phyloP scores from a whole-genome alignment of 1,140 invertebrate genomes.

The Pectinophora gossypiella region DNA sequence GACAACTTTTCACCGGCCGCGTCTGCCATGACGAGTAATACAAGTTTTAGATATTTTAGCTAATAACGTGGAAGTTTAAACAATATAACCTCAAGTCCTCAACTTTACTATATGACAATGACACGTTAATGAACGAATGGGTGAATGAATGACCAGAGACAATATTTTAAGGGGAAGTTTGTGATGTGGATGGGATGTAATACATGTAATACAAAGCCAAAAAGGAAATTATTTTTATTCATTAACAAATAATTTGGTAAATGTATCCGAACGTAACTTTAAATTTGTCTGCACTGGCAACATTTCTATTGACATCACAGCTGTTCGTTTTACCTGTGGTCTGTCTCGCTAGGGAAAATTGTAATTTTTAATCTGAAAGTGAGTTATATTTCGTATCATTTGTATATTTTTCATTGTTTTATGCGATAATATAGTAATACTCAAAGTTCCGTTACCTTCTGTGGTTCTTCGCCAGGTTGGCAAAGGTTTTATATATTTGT shows the following conservation, averaged over 20 bases:
- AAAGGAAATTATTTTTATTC: too few species aligned
- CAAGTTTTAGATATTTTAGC: background rate
- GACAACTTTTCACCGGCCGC: slow-evolving; percentile 77
- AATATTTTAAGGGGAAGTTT: slow-evolving; percentile 1
- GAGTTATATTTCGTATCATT: slow-evolving; percentile 55
- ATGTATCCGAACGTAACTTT: background rate
- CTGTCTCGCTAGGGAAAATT: slow-evolving; percentile 56
- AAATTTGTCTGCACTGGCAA: background rate
- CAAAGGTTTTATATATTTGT: slow-evolving; percentile 45
- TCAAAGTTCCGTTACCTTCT: slow-evolving; percentile 18
- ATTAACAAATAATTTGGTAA: too few species aligned
- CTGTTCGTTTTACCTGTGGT: slow-evolving; percentile 68
- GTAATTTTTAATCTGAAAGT: slow-evolving; percentile 61
- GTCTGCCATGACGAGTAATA: slow-evolving; percentile 74
- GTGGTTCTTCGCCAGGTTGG: slow-evolving; percentile 36
- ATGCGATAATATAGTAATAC: slow-evolving; percentile 23
- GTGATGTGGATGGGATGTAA: too few species aligned
- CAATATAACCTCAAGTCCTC: background rate
- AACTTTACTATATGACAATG: too few species aligned
- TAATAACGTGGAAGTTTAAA: background rate
- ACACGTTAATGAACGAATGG: background rate
- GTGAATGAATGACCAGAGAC: background rate
- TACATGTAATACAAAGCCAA: too few species aligned
- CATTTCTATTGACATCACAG: slow-evolving; percentile 60
- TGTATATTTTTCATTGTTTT: slow-evolving; percentile 22